Conservation (phyloP, 2,113 vertebrate species). For the Paradoxurus hermaphroditus region DNA sequence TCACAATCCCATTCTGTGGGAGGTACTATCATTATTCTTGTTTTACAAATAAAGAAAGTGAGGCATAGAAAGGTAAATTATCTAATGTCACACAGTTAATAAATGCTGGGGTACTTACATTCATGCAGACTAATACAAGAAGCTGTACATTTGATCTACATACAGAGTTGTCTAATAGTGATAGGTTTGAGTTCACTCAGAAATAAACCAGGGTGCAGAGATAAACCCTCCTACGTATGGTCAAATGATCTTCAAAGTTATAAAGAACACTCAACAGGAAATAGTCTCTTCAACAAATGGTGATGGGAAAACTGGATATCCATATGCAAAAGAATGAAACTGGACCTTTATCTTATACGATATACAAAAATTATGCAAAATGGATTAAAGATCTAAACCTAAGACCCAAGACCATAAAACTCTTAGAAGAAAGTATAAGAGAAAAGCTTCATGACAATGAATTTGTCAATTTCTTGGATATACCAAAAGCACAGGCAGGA, state of each 20-base stretch:
- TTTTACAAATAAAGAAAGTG: not conserved
- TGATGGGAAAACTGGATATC: not conserved
- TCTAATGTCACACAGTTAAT: not conserved
- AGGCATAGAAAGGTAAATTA: not conserved
- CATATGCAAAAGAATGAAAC: not conserved
- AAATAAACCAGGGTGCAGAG: not conserved
- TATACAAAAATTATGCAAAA: not conserved
- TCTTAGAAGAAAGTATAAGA: not conserved
- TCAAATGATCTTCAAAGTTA: not conserved
- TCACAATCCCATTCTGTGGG: not conserved
- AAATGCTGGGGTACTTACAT: not conserved
- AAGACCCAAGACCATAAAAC: not conserved
- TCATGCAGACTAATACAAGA: not conserved
- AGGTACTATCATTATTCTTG: not conserved
- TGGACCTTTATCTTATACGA: not conserved
- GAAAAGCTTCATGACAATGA: not conserved
- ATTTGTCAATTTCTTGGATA: not conserved
- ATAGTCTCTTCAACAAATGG: not conserved
- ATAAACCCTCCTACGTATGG: not conserved
- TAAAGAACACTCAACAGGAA: not conserved
- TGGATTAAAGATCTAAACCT: not conserved
- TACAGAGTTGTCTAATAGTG: not conserved
- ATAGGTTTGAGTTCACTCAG: not conserved
- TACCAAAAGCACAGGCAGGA: not conserved
- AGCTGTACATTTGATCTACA: not conserved